Evolutionary conservation across 2,797 vertebrate species (phyloP).

Genomic region (Streptopelia turtur): DNA sequence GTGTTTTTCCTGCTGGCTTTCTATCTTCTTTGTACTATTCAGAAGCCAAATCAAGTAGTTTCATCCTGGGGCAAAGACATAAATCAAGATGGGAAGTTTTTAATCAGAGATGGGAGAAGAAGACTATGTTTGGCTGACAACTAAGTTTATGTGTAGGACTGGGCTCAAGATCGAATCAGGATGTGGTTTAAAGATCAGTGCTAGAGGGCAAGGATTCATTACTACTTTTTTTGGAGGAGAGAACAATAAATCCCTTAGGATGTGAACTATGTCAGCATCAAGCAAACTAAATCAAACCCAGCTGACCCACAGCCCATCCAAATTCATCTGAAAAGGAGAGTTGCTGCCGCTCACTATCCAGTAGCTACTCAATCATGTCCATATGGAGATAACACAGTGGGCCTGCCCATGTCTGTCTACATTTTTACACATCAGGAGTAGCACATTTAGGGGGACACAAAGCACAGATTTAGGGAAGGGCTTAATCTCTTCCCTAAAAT

Average conservation of each 20-base stretch:
- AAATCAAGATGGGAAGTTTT: neutral
- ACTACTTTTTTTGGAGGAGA: neutral
- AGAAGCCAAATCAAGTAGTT: neutral
- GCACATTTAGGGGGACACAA: neutral
- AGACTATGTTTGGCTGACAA: neutral
- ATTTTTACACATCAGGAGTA: neutral
- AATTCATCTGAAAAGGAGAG: neutral
- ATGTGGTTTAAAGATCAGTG: neutral
- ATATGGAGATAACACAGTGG: neutral
- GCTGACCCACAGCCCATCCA: neutral
- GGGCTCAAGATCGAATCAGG: neutral
- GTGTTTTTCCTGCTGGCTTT: neutral
- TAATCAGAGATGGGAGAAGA: neutral
- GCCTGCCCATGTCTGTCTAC: fast-evolving
- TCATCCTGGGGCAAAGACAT: neutral
- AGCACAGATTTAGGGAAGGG: neutral
- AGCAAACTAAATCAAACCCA: neutral
- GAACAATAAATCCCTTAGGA: neutral
- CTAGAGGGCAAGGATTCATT: neutral
- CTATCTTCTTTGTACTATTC: neutral
- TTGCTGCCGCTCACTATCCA: neutral
- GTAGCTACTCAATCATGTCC: neutral
- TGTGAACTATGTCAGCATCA: neutral
- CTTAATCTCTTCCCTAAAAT: neutral
- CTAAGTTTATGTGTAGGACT: neutral